Base-by-base conservation (phyloP, 2,113 vertebrate genomes). In the Onychorhynchus coronatus region DNA sequence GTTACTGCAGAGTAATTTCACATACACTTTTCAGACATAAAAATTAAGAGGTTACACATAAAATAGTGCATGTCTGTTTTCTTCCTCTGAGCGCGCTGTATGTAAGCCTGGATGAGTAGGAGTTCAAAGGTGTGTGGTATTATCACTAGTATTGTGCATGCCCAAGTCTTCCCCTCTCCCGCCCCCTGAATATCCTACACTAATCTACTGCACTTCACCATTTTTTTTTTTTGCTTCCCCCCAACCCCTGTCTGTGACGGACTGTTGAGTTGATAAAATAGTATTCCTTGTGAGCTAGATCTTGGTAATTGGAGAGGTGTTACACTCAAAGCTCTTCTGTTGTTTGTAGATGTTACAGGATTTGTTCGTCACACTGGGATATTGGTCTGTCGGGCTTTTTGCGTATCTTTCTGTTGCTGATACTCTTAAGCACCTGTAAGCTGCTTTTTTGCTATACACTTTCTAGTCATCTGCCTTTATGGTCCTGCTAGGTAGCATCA, bases 191-290 rank as follows among this genome's bases (percentile, higher is more conserved):
- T 28, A 47, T 35, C 18, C 7, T 68, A 1, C 3, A 13, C 10
- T 33, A 23, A 68, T 56, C 8, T 46, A 18, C 49, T 72, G 14
- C 2, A 1, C 72, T 88, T 90, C 28, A 72, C 11, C 6, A 1
- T 0, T 27, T 49, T 53, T 24, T n/a, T 44, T 5, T 1, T 3
- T 4, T 2, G 21, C 23, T 50, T 50, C 5, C 9, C 3, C 6
- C 12, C 23, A 5, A 18, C 4, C 10, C 1, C 0, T 47, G 2
- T 58, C 84, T 80, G 23, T 88, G 28, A 7, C 52, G 42, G 24
- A 23, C 47, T 11, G 7, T 31, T 82, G 61, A 56, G 37, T 6
- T 72, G 35, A 49, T 72, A 47, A 91, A 72, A 50, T 37, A 13
- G 4, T 55, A 12, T 17, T 22, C 5, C 9, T 52, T 58, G 2